phyloP scores from a whole-genome alignment of 2,113 vertebrate species.

The Oreocharis arfaki region DNA sequence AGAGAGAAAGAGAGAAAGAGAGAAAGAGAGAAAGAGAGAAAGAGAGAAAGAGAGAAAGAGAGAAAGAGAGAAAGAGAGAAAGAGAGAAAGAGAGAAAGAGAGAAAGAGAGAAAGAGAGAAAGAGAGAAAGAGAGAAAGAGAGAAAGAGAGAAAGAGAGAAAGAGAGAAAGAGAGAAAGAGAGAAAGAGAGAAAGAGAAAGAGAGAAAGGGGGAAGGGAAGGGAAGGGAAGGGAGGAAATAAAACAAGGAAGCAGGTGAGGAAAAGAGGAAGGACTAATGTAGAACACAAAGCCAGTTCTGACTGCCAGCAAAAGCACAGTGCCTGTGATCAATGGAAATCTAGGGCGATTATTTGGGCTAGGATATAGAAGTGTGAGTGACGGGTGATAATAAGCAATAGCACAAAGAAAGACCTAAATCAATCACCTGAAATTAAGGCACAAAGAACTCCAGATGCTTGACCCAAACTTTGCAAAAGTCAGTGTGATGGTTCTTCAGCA shows the following conservation, averaged over 20 bases:
- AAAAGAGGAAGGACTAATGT: background rate
- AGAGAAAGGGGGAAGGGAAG: too few species aligned
- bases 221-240: fast-evolving
- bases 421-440: background rate
- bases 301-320: background rate
- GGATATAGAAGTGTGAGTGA: background rate
- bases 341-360: background rate
- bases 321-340: background rate
- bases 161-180: too few species aligned
- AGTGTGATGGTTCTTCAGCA: background rate
- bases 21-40: too few species aligned
- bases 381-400: background rate
- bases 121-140: too few species aligned
- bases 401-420: background rate
- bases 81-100: too few species aligned
- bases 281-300: background rate
- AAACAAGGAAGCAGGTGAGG: background rate
- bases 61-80: too few species aligned
- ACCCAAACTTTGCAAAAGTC: background rate
- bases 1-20: too few species aligned
- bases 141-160: too few species aligned
- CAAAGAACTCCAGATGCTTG: background rate
- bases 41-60: too few species aligned
- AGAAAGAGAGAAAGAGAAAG: too few species aligned
- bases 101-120: too few species aligned